Evolutionary conservation across 2,113 vertebrate species (phyloP), one percentile per base, ranked within the genome.

Genomic region (Bufo gargarizans): DNA sequence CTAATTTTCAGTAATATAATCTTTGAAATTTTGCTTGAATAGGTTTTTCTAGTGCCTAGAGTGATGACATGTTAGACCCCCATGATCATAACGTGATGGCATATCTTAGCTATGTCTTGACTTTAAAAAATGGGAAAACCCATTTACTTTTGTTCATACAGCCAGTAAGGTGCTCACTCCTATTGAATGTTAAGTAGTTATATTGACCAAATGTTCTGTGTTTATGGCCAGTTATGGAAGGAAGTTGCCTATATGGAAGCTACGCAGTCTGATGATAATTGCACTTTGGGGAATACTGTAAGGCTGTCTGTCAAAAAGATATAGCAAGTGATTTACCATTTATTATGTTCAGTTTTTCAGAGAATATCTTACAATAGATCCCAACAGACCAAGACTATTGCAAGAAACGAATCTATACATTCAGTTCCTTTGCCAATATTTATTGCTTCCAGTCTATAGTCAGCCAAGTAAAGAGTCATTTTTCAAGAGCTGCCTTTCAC

Each of bases 361-460:
- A 17, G 77, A 80, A 80, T 14, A 17, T 79, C 50, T n/a, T 79
- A n/a, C 19, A 79, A n/a, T 53, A 79, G 77, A 55, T 80, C 55
- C 22, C 77, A 17, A 58, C 55, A 80, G 77, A 80, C 55, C 77
- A 19, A 67, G 45, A 9, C 45, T 83, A 43, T 13, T 13, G 4
- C 19, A 61, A 45, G 13, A 76, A 19, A 33, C 0, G 56, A 59
- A 83, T 67, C 81, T 22, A 67, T 83, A 67, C 47, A 53, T 83
- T 83, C 49, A 53, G 45, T 12, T n/a, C 47, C 43, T 53, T 20
- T 22, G 61, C 56, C 82, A 84, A 55, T 72, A 33, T 85, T 85
- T 85, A 55, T 85, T 74, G 55, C 56, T 77, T 77, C 55, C 71
- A 65, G 45, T 12, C 47, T 67, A n/a, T n/a, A 49, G 47, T 50